Base-by-base conservation (phyloP, 2,888 invertebrate genomes). In the Hyposoter dolosus region DNA sequence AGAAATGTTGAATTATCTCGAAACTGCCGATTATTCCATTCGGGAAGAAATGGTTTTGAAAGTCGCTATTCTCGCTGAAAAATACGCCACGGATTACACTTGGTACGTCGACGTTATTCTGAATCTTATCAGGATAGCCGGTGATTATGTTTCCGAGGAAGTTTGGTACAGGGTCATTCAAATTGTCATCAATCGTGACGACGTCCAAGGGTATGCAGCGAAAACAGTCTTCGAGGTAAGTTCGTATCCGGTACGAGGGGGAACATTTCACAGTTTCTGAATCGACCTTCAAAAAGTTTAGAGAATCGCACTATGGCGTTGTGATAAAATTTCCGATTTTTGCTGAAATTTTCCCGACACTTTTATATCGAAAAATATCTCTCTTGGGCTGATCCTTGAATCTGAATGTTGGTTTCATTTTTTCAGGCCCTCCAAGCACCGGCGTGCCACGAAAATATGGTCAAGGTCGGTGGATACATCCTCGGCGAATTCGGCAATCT, bases 391-490 rank as follows among this genome's bases (percentile, higher is more conserved):
- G n/a, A 12, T 56, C 5, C 6, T 43, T 17, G 15, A 60, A 60
- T 40, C 17, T 19, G 7, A 15, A n/a, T 17, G 19, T 19, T 1
- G 15, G 15, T 50, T 56, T 28, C 3, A 23, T 12, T 28, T 82
- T 88, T 74, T 9, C 91, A 96, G 96, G 99, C 99, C 82, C 95
- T 99, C 78, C 99, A 99, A 95, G 99, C 99, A 47, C 99, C 99
- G 28, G 99, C 99, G 40, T 99, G 99, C 93, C 99, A 99, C 94
- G 99, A 99, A 95, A 99, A 99, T 94, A 99, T 99, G 99, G 99
- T 99, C 1, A 99, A 99, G 96, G 99, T 99, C 80, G 99, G 99
- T 86, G 99, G 99, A 78, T 99, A 99, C 92, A 99, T 99, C 91
- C 96, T 99, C 86, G 99, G 99, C 87, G 99, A 99, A 95, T 99